phyloP scores from a whole-genome alignment of 2,113 vertebrate species.

The Pseudopodoces humilis region DNA sequence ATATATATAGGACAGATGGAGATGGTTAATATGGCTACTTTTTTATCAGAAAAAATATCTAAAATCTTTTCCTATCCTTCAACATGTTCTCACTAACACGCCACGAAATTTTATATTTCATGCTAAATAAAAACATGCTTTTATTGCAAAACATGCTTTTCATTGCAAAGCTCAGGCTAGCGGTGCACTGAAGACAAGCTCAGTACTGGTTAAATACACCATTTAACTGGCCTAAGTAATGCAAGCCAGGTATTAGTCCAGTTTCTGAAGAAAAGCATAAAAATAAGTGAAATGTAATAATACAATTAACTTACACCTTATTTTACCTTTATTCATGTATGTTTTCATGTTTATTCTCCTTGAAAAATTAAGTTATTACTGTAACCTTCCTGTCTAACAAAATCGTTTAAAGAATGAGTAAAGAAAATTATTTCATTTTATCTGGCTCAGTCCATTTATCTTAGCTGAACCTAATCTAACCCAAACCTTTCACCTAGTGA shows the following conservation, averaged over 20 bases:
- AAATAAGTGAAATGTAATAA: background rate
- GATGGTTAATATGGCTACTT: background rate
- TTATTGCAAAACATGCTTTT: background rate
- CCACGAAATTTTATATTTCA: background rate
- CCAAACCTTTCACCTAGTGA: background rate
- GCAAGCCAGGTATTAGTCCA: background rate
- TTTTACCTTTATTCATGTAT: background rate
- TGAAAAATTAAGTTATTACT: background rate
- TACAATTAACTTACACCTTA: background rate
- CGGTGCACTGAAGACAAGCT: background rate
- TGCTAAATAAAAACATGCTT: background rate
- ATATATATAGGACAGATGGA: background rate
- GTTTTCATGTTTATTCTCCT: background rate
- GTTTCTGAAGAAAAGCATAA: background rate
- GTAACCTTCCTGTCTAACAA: background rate
- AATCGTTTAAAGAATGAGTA: background rate
- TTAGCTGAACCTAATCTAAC: background rate
- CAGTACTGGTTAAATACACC: background rate
- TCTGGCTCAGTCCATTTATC: background rate
- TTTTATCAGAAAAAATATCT: background rate
- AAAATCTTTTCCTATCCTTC: background rate
- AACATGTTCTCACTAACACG: background rate
- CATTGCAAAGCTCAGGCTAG: background rate
- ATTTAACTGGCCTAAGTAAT: background rate
- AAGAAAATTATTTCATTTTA: background rate